Conservation (phyloP, 2,113 vertebrate species). For the Chionodraco myersi region DNA sequence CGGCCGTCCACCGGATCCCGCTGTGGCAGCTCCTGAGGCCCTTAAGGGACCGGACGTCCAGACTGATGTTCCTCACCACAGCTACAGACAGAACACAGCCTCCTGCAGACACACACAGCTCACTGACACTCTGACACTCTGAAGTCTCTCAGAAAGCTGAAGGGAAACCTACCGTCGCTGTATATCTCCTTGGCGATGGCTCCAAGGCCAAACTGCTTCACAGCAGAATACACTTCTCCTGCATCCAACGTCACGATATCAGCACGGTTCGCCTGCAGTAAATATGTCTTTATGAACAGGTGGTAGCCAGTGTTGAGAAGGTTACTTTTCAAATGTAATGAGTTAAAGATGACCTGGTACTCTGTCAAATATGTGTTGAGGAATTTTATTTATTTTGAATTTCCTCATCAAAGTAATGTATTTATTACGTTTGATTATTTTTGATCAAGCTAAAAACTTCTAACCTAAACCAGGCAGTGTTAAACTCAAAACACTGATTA, state of each 20-base stretch:
- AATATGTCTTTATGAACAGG: not conserved
- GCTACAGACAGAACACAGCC: conserved; percentile 89
- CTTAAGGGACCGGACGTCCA: conserved; percentile 83
- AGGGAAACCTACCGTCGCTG: conserved; percentile 81
- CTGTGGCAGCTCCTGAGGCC: conserved; percentile 89
- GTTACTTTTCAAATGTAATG: too few relatives aligned
- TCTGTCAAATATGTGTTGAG: too few relatives aligned
- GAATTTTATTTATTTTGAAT: too few relatives aligned
- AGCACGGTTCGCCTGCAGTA: conserved; percentile 87
- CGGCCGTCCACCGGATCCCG: conserved; percentile 89
- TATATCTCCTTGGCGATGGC: conserved; percentile 89
- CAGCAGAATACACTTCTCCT: conserved; percentile 91
- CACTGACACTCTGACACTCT: not conserved
- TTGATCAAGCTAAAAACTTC: too few relatives aligned
- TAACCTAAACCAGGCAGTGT: too few relatives aligned
- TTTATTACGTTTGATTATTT: too few relatives aligned
- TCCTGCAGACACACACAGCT: conserved; percentile 68
- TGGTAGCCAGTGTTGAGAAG: too few relatives aligned
- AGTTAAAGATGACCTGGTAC: too few relatives aligned
- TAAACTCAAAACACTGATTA: too few relatives aligned
- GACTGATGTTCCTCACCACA: conserved; percentile 81
- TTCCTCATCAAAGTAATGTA: too few relatives aligned
- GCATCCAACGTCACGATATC: conserved; percentile 90
- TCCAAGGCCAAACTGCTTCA: conserved; percentile 88
- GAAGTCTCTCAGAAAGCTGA: not conserved